Base-by-base conservation (phyloP, 2,113 vertebrate species). In the Calyptommatus sinebrachiatus region DNA sequence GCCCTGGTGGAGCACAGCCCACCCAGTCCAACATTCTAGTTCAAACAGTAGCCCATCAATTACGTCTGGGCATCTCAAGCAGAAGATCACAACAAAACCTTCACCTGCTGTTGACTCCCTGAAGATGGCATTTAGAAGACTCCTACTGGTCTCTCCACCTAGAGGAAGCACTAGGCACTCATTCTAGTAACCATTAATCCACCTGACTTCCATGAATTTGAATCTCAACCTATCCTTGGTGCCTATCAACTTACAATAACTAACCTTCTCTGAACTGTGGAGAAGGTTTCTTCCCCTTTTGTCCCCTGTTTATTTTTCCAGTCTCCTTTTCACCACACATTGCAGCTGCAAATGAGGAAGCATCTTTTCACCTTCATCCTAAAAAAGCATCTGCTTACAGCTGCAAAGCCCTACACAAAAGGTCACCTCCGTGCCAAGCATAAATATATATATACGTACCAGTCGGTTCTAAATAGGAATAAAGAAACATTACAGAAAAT, bases 371-470 rank as follows among this genome's bases (percentile, higher is more conserved):
- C 70, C 62, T 79, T 62, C 28, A 66, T 70, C 78, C 45, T 48
- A 26, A 72, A 72, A 35, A 60, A 79, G 57, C 69, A 79, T 41
- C 78, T 79, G 57, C 69, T 79, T 14, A 79, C 77, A 79, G 60
- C 41, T 79, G 78, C 60, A 79, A 46, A 72, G 12, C 62, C 78
- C 45, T 79, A 45, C n/a, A 73, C 66, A 79, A 79, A 79, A 79
- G 45, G 78, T 71, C 61, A 66, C 22, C 70, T 72, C 70, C 24
- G 45, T 79, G 78, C 78, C 70, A 79, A 61, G 61, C 78, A 79
- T 66, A 29, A 28, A 65, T 62, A 31, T 48, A 53, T 73, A 26
- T 29, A 57, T 57, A 28, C 28, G 16, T 53, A 73, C 71, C 78
- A 79, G 78, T 66, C 70, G 21, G 22, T 9, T 29, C 61, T 65